Percentiles rank a stretch among this genome's conserved stretches.
These are phyloP conservation scores for Enteromius paludinosus DNA, from an alignment of 2,797 vertebrate species.

Conservation along the genomic window DNA sequence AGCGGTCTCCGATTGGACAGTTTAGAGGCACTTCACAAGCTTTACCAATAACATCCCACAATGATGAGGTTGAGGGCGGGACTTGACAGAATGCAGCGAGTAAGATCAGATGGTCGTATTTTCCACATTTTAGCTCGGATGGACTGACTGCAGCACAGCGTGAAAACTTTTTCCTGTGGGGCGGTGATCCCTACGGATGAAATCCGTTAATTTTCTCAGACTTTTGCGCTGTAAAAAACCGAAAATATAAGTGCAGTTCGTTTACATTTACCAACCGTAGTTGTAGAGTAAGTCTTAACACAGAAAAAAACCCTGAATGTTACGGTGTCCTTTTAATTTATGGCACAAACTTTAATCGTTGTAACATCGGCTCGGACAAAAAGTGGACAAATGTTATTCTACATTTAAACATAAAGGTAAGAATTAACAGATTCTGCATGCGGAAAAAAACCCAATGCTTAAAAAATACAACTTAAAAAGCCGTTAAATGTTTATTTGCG, in stretches of 20 bases:
- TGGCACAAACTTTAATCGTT: conserved; percentile 42
- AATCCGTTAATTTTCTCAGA: conserved; percentile 8
- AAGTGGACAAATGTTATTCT: conserved; percentile 23
- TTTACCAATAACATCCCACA: background rate
- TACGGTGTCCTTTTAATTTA: background rate
- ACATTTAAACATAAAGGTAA: conserved; percentile 44
- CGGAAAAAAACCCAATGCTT: background rate
- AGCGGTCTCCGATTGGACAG: background rate
- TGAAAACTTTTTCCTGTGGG: conserved; percentile 64
- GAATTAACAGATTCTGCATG: background rate
- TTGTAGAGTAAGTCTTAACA: background rate
- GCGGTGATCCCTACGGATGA: background rate
- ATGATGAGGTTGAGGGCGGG: conserved; percentile 6
- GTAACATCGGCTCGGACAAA: conserved; percentile 26
- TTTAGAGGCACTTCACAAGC: no score
- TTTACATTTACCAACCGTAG: background rate
- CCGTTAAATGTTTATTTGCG: background rate
- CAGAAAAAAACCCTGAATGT: background rate
- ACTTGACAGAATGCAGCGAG: background rate
- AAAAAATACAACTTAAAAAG: background rate
- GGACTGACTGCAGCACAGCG: conserved; percentile 57
- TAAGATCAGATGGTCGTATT: conserved; percentile 54
- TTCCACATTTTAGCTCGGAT: conserved; percentile 67
- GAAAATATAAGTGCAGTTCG: background rate
- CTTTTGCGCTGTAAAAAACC: conserved; percentile 10